phyloP scores from a whole-genome alignment of 2,888 invertebrate genomes.

The Dione juno region DNA sequence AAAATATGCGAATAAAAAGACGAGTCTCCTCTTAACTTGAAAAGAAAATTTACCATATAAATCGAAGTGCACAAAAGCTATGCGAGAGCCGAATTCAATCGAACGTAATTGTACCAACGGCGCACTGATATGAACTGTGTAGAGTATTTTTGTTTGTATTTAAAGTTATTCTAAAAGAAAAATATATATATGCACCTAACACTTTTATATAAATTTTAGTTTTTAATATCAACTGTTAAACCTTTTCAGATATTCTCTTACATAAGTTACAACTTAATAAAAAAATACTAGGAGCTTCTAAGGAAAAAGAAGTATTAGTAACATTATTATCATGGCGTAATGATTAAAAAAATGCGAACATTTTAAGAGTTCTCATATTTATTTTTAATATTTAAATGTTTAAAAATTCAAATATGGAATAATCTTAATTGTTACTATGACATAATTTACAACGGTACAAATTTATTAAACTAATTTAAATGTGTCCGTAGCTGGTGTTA shows the following conservation, averaged over 20 bases:
- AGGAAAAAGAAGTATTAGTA: too few species aligned
- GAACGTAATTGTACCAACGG: background rate
- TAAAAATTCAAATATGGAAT: background rate
- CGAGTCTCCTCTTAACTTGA: background rate
- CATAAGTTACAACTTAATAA: background rate
- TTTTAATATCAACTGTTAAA: background rate
- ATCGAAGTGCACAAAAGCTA: conserved; percentile 10
- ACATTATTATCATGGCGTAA: too few species aligned
- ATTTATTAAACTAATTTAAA: conserved; percentile 3
- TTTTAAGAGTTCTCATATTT: too few species aligned
- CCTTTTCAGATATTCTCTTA: background rate
- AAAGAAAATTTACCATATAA: conserved; percentile 20
- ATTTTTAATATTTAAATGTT: background rate
- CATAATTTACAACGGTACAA: background rate
- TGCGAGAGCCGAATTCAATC: background rate
- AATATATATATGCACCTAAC: background rate
- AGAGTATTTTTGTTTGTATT: background rate
- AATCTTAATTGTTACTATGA: background rate
- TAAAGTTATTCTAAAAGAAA: too few species aligned
- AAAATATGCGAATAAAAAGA: conserved; percentile 5
- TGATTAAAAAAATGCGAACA: too few species aligned
- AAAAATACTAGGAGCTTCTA: background rate
- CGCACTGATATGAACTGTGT: background rate
- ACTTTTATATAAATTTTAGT: background rate
- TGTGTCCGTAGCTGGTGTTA: background rate